Base-by-base conservation (phyloP, 2,888 invertebrate genomes). In the Euproctis similis region DNA sequence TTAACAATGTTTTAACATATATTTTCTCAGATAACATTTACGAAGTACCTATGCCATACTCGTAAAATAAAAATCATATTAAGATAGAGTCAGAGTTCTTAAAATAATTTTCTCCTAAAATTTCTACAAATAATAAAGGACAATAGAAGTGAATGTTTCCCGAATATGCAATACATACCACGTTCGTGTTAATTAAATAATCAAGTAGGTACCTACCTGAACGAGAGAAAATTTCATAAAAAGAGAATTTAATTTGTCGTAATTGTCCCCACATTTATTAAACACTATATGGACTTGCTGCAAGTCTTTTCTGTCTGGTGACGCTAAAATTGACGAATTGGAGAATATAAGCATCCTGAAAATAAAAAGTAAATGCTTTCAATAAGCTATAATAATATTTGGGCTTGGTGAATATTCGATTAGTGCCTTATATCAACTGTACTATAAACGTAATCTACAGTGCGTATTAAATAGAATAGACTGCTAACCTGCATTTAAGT, bases 311-410 rank as follows among this genome's bases (percentile, higher is more conserved):
- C 68, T 73, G 35, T 81, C 81, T 4, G 84, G 82, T 39, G 71
- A 68, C 10, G 77, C 76, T 44, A 81, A 41, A 31, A 84, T 57
- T 8, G 78, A 72, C 3, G 78, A 73, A 39, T 65, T 64, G 1
- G 81, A 81, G 50, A 84, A 84, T 50, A 84, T 74, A 12, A 84
- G 59, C 81, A 84, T 81, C 46, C 84, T 84, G 52, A 10, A 10
- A n/a, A n/a, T n/a, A 21, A 9, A 10, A 4, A 21, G 14, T 4
- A 18, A 18, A 8, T n/a, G 8, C n/a, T 8, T 18, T 18, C 2
- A 8, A 18, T 18, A 8, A 18, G 2, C 14, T 8, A 18, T 18
- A 18, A 18, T 8, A 18, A 18, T 3, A 18, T 5, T 4, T n/a
- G 8, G 8, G 2, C 18, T 18, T 18, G 4, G 2, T 18, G 4